Base-by-base conservation (phyloP, 2,113 vertebrate genomes). In the Lontra canadensis region DNA sequence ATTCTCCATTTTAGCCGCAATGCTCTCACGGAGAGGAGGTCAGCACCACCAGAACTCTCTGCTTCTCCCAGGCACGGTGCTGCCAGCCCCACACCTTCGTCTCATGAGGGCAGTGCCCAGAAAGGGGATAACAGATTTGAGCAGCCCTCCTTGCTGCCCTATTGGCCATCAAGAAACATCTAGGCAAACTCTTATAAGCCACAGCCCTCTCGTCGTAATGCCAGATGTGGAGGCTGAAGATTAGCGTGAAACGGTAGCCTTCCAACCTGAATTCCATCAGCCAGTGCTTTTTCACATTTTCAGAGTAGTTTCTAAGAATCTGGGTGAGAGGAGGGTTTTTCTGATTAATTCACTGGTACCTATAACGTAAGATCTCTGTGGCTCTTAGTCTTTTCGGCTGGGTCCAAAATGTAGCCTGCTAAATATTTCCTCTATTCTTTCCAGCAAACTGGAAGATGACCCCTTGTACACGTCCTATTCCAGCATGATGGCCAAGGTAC, bases 401-500 rank as follows among this genome's bases (percentile, higher is more conserved):
- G 55, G 34, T 81, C 29, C 25, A 18, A 31, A 92, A 88, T n/a
- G 4, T 63, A 29, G 5, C 59, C 59, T 90, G 34, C 83, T 97
- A 94, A 98, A 90, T 63, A 69, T 49, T 93, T 96, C 90, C 36
- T 98, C 96, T 96, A 79, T 97, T 97, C 42, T 98, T 96, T 97
- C 59, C 95, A 99, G 99, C 97, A 99, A 99, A 95, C 94, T 99
- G 97, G 99, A 99, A 95, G 99, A 99, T n/a, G 99, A 99, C 98
- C 99, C 99, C 36, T 98, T 99, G 89, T 99, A 99, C 88, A 99
- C 99, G 65, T 99, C 99, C 78, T 99, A 99, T 98, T 99, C 99
- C 74, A 99, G 99, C 95, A 99, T 99, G 99, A 99, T 99, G 99
- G 99, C 99, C 98, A 99, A 99, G 99, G 99, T 99, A 99, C 20